phyloP scores from a whole-genome alignment of 2,888 invertebrate species.

The Machimus atricapillus region DNA sequence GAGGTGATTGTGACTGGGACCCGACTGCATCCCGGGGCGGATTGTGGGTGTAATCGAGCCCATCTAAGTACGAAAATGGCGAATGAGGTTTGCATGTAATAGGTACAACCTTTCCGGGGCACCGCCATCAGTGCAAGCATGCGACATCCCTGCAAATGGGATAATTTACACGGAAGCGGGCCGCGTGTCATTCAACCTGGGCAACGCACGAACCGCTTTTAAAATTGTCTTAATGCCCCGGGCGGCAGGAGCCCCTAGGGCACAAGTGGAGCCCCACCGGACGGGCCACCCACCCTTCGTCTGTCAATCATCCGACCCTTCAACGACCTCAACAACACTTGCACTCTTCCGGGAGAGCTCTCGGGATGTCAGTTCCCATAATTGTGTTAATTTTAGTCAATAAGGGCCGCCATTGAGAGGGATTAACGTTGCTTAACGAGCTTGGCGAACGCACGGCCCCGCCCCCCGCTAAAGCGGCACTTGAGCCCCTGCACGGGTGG shows the following conservation, averaged over 20 bases:
- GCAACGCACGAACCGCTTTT: slow-evolving; percentile 30
- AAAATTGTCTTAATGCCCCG: slow-evolving; percentile 1
- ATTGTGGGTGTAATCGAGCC: background rate
- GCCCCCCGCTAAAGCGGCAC: background rate
- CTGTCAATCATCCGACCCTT: slow-evolving; percentile 25
- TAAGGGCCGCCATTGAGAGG: slow-evolving; percentile 36
- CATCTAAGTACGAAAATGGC: slow-evolving; percentile 2
- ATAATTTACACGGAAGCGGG: slow-evolving; percentile 29
- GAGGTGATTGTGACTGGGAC: background rate
- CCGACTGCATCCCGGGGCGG: background rate
- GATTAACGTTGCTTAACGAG: slow-evolving; percentile 39
- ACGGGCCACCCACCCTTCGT: background rate
- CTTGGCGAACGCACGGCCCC: slow-evolving; percentile 16
- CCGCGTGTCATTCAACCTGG: background rate
- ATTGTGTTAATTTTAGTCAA: slow-evolving; percentile 40
- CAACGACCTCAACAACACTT: background rate
- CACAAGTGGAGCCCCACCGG: background rate
- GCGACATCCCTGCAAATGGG: slow-evolving; percentile 30
- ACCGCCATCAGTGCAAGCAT: slow-evolving; percentile 23
- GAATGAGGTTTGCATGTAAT: slow-evolving; percentile 19
- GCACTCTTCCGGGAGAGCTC: background rate
- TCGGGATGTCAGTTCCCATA: slow-evolving; percentile 34
- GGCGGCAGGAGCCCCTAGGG: background rate
- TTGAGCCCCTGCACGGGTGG: background rate
- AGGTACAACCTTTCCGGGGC: background rate